Base-by-base conservation (phyloP, 2,113 vertebrate species). In the Datnioides undecimradiatus region DNA sequence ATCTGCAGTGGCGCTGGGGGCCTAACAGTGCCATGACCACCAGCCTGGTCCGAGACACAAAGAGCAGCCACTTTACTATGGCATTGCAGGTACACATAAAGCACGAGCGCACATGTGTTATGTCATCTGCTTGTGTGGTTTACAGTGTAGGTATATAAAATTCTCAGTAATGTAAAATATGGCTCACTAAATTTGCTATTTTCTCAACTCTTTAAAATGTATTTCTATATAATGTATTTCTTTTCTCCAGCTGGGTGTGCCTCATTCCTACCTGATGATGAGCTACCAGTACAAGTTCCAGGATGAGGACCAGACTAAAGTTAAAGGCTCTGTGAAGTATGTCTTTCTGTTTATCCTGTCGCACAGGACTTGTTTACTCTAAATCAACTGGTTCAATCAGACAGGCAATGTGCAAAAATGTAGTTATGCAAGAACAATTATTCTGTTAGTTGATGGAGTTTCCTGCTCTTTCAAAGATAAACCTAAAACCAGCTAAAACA, bases 261-360 rank as follows among this genome's bases (percentile, higher is more conserved):
- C 96, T 16, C 96, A 98, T 89, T 98, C 97, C 63, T 99, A 99
- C 59, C 91, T 98, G 75, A 96, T 99, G 95, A 94, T 99, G 95
- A 99, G 97, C 88, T 99, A 97, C 65, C 97, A 99, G 92, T 98
- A 98, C 93, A 99, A 99, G 91, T 99, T 99, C 91, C 97, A 99
- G 92, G 98, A 99, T 48, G 98, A 99, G 3, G 97, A 99, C 84
- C 96, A 99, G 93, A 99, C 97, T 1, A 95, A 96, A 58, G 93
- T 99, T 79, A 99, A 98, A 92, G 98, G 97, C 16, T 98, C 97
- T 25, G 83, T 99, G 40, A 99, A 99, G 98, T 99, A 95, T 86
- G 93, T 85, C 8, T 67, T 6, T 77, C 25, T 49, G 8, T 17
- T 40, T 23, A 60, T 65, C 16, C 0, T 40, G 9, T 69, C 8